These are phyloP conservation scores for Hippoglossus hippoglossus DNA, from an alignment of 2,797 vertebrate genomes.

Conservation along the genomic window DNA sequence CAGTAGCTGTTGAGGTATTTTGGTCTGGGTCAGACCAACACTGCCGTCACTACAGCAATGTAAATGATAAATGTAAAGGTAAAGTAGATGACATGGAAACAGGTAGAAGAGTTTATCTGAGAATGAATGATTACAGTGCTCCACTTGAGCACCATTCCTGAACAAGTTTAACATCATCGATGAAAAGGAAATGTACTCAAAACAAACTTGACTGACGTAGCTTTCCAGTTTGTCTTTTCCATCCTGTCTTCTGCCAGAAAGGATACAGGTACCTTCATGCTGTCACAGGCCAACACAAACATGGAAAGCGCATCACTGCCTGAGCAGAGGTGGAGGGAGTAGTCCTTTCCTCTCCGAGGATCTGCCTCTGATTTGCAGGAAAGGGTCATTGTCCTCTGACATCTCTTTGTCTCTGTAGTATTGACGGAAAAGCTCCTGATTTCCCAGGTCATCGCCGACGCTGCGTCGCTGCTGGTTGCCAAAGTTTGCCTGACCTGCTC, in stretches of 20 bases:
- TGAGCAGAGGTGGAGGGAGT: conserved; percentile 68
- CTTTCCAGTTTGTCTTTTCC: conserved; percentile 30
- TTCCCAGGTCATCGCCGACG: conserved; percentile 63
- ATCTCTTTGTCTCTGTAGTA: conserved; percentile 77
- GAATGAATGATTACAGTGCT: conserved; percentile 1
- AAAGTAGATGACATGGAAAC: too few species aligned
- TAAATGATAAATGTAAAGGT: too few species aligned
- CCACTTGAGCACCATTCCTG: neutral
- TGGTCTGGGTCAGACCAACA: too few species aligned
- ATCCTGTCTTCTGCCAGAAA: conserved; percentile 56
- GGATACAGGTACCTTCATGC: conserved; percentile 64
- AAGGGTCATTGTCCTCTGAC: conserved; percentile 77
- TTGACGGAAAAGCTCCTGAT: conserved; percentile 72
- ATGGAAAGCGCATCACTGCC: conserved; percentile 72
- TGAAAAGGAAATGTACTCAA: conserved; percentile 32
- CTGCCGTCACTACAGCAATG: too few species aligned
- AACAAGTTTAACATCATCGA: conserved; percentile 5
- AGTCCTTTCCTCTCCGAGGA: conserved; percentile 69
- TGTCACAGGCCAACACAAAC: conserved; percentile 75
- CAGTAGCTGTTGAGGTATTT: too few species aligned
- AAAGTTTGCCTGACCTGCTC: conserved; percentile 56
- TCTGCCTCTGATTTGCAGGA: conserved; percentile 74
- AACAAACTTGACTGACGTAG: conserved; percentile 50
- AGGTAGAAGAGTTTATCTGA: neutral
- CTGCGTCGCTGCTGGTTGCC: conserved; percentile 38